Conservation (phyloP, 2,113 vertebrate species). For the Egretta garzetta region DNA sequence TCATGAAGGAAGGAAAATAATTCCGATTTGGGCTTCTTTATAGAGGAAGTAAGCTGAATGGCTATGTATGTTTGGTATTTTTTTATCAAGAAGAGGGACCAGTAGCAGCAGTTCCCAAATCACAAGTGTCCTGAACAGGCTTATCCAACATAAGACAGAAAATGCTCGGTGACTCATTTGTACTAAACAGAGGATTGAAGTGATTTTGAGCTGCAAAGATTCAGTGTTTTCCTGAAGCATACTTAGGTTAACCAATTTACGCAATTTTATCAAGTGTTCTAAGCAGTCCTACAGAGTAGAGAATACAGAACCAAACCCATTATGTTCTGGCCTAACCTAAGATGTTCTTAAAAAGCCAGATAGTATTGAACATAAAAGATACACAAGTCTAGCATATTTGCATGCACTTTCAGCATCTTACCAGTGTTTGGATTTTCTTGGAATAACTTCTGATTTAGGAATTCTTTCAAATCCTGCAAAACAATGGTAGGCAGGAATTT, state of each 20-base stretch:
- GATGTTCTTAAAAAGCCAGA: not conserved
- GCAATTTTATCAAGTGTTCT: not conserved
- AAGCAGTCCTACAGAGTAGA: not conserved
- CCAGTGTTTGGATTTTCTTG: not conserved
- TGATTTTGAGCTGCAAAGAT: not conserved
- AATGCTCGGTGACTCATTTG: not conserved
- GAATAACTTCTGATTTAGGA: not conserved
- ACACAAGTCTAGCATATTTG: not conserved
- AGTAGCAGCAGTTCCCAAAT: not conserved
- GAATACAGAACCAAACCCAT: not conserved
- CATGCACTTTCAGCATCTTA: not conserved
- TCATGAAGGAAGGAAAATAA: not conserved
- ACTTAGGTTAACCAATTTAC: not conserved
- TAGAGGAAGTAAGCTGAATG: not conserved
- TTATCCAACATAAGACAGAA: not conserved
- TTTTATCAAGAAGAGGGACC: not conserved
- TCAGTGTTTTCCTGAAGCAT: not conserved
- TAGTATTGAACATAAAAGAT: not conserved
- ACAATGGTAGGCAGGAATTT: not conserved
- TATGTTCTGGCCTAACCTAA: not conserved
- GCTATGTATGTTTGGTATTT: not conserved
- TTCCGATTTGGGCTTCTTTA: not conserved
- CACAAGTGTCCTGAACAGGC: not conserved
- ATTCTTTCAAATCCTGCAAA: not conserved
- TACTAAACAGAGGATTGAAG: not conserved